These are phyloP conservation scores for Helicoverpa zea DNA, from an alignment of 1,140 invertebrate genomes.

Conservation along the genomic window DNA sequence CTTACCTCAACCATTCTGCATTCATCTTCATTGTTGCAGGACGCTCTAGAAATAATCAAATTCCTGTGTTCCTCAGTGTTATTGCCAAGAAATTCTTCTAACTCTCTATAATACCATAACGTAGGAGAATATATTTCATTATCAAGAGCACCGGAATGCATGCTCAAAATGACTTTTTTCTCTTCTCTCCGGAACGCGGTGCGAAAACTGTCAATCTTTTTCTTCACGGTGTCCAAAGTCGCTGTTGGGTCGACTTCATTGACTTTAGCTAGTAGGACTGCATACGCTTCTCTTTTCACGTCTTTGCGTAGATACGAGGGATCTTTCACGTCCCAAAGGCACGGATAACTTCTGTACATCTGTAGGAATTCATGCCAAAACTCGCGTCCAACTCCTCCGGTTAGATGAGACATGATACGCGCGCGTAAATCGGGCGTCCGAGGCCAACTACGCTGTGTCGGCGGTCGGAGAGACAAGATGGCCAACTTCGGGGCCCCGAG, in stretches of 20 bases:
- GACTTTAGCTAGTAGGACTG: neutral
- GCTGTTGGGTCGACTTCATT: neutral
- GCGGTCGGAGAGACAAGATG: neutral
- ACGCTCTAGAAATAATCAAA: neutral
- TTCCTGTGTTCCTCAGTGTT: constrained; percentile 6
- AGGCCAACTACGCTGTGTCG: neutral
- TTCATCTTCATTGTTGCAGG: constrained; percentile 11
- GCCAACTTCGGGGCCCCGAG: neutral
- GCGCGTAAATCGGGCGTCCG: neutral
- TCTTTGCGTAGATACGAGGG: neutral
- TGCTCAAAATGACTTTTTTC: constrained; percentile 6
- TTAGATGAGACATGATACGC: neutral
- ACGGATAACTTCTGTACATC: constrained; percentile 1
- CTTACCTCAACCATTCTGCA: neutral
- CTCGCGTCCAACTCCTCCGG: neutral
- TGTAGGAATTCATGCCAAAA: constrained; percentile 18
- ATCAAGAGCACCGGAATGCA: neutral
- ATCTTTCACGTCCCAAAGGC: neutral
- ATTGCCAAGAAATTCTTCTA: constrained; percentile 14
- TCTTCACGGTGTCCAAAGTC: neutral
- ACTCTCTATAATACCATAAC: constrained; percentile 6
- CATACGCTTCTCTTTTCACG: neutral
- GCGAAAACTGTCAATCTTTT: constrained; percentile 15
- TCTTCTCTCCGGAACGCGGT: constrained; percentile 17
- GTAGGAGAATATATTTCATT: constrained; percentile 9